A percentile compares a stretch with the other conserved stretches of the same genome.
Evolutionary conservation across 2,797 vertebrate genomes (phyloP).

Genomic region (Sebastes diaconus): DNA sequence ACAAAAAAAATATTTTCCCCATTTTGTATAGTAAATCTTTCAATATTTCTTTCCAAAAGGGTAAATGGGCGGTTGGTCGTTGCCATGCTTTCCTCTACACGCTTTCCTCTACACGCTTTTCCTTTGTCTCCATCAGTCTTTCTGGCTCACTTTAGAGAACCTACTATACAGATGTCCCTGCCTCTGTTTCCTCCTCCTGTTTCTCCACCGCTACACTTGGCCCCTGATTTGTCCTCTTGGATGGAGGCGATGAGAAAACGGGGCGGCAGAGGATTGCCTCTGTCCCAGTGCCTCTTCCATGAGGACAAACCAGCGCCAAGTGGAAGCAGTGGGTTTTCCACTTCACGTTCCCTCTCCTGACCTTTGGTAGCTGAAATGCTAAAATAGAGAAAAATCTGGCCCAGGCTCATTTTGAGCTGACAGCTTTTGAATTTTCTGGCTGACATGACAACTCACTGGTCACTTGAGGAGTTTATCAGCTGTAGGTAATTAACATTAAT

Average conservation of each 20-base stretch:
- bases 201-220: slow-evolving; percentile 55
- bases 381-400: slow-evolving; percentile 17
- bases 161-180: slow-evolving; percentile 50
- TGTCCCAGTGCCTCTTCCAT: slow-evolving; percentile 48
- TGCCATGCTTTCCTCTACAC: slow-evolving; percentile 3
- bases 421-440: neutral
- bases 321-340: slow-evolving; percentile 55
- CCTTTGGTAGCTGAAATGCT: slow-evolving; percentile 31
- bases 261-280: slow-evolving; percentile 49
- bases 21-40: neutral
- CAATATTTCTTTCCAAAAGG: neutral
- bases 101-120: slow-evolving; percentile 2
- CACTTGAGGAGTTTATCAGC: neutral
- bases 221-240: slow-evolving; percentile 41
- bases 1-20: neutral
- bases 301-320: slow-evolving; percentile 46
- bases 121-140: slow-evolving; percentile 23
- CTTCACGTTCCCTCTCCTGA: slow-evolving; percentile 40
- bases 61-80: neutral
- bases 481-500: neutral
- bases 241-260: slow-evolving; percentile 47
- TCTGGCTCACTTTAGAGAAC: slow-evolving; percentile 24
- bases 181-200: slow-evolving; percentile 59
- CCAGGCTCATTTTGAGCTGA: neutral
- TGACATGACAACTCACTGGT: neutral